These are phyloP conservation scores for Leptobrachium ailaonicum DNA, from an alignment of 2,113 vertebrate species.

Conservation along the genomic window DNA sequence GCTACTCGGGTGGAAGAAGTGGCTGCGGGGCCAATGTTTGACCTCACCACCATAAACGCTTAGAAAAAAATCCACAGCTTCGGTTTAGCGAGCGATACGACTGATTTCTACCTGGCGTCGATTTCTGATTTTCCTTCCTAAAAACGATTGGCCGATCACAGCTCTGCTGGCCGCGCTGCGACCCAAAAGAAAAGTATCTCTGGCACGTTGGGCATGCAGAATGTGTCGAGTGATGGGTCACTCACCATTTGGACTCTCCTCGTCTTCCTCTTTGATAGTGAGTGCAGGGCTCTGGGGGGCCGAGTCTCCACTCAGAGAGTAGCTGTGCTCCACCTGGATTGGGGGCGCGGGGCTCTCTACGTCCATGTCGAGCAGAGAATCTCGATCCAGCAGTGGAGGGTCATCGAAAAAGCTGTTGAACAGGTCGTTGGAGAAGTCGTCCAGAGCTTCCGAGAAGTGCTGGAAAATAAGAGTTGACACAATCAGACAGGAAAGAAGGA, in stretches of 20 bases:
- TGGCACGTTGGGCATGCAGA: no score
- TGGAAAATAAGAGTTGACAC: conserved; percentile 44
- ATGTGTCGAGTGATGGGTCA: background rate
- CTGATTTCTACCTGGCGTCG: no score
- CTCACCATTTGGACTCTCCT: conserved; percentile 59
- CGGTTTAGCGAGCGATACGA: no score
- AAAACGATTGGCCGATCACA: no score
- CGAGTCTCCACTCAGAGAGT: conserved; percentile 94
- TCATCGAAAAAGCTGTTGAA: conserved; percentile 98
- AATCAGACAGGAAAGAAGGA: background rate
- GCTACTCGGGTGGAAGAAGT: no score
- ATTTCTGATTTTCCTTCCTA: no score
- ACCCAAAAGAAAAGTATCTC: no score
- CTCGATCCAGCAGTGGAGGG: conserved; percentile 88
- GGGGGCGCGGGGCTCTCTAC: conserved; percentile 86
- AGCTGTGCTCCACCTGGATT: conserved; percentile 98
- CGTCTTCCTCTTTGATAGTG: conserved; percentile 92
- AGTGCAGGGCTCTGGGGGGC: conserved; percentile 95
- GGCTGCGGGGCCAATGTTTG: no score
- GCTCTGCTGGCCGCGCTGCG: no score
- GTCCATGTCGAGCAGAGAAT: conserved; percentile 89
- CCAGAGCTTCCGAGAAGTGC: conserved; percentile 94
- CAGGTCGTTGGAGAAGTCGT: conserved; percentile 96
- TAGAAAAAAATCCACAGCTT: no score
- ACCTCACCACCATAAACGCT: no score